Conservation (phyloP, 2,113 vertebrate genomes). For the Brevimyrus niger region DNA sequence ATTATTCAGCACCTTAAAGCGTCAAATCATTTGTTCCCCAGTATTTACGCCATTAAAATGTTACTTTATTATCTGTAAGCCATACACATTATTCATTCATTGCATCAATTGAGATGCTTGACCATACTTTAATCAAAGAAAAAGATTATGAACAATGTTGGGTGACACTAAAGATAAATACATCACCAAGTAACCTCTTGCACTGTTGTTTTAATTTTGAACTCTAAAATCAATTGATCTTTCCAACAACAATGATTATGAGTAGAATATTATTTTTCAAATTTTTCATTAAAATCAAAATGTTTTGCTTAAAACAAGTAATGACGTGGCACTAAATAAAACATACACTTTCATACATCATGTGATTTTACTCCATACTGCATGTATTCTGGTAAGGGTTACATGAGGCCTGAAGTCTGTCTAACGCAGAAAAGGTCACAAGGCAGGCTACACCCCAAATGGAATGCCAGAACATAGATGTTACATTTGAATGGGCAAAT, state of each 20-base stretch:
- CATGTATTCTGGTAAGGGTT: neutral
- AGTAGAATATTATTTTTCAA: neutral
- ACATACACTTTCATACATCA: neutral
- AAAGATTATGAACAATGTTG: neutral
- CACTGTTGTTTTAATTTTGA: neutral
- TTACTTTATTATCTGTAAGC: neutral
- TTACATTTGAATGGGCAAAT: neutral
- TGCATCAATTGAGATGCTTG: neutral
- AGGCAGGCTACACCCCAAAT: neutral
- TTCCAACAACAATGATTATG: neutral
- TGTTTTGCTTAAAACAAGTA: neutral
- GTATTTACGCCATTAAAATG: neutral
- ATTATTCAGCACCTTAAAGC: neutral
- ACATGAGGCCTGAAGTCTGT: neutral
- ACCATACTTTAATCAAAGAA: neutral
- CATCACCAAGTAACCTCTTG: neutral
- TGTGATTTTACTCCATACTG: neutral
- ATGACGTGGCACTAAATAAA: neutral
- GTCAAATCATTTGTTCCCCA: neutral
- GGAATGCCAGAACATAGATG: constrained; percentile 11
- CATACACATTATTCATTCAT: neutral
- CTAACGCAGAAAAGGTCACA: neutral
- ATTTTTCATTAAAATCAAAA: neutral
- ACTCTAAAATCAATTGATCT: neutral
- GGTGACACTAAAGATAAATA: neutral